Conservation (phyloP, 2,113 vertebrate genomes). For the Picathartes gymnocephalus region DNA sequence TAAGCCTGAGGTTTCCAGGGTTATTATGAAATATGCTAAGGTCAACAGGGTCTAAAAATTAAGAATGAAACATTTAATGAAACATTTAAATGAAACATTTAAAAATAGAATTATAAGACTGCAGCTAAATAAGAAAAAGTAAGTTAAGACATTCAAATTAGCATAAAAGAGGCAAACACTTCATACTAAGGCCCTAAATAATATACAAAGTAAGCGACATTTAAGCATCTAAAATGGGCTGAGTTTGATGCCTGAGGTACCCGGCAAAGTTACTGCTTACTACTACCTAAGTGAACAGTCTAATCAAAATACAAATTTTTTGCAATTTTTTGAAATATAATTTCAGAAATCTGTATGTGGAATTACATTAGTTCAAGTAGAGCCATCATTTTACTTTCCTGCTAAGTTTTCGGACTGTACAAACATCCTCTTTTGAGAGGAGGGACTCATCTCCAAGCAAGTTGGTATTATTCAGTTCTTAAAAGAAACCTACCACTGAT, state of each 20-base stretch:
- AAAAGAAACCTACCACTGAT: background rate
- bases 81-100: background rate
- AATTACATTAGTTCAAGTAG: background rate
- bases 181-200: background rate
- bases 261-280: background rate
- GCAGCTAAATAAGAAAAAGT: background rate
- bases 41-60: background rate
- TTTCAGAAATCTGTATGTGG: background rate
- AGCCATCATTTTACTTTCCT: background rate
- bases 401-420: background rate
- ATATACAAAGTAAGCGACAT: background rate
- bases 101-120: background rate
- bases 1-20: background rate
- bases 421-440: background rate
- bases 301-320: background rate
- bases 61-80: background rate
- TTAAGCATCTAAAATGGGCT: background rate
- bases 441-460: background rate
- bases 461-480: background rate
- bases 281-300: background rate
- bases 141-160: background rate
- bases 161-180: background rate
- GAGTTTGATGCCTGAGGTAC: background rate
- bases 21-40: background rate
- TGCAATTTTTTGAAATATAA: background rate